Evolutionary conservation across 2,888 invertebrate genomes (phyloP).

Genomic region (Emmelina monodactyla): DNA sequence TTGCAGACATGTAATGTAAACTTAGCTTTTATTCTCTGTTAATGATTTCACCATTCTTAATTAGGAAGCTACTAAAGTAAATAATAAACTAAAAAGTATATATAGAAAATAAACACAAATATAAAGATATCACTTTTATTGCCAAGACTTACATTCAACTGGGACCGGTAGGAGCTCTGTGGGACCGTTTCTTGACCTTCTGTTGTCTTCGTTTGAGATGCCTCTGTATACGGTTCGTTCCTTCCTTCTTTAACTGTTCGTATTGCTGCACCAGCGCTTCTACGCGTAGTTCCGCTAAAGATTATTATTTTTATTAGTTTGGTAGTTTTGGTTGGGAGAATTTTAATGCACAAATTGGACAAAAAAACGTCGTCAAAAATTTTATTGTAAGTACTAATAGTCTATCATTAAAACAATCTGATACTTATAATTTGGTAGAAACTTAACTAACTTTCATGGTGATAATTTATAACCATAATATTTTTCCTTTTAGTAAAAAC

Average conservation of each 20-base stretch:
- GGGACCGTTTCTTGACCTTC: slow-evolving; percentile 67
- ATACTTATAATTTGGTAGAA: too few relatives aligned
- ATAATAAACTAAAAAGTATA: too few relatives aligned
- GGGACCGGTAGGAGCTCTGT: slow-evolving; percentile 33
- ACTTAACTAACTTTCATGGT: too few relatives aligned
- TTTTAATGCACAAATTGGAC: neutral
- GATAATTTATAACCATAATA: too few relatives aligned
- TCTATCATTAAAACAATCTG: too few relatives aligned
- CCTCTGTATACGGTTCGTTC: slow-evolving; percentile 77
- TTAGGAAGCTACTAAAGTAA: too few relatives aligned
- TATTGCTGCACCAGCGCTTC: slow-evolving; percentile 80
- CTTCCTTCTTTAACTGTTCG: slow-evolving; percentile 76
- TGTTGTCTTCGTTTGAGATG: slow-evolving; percentile 84
- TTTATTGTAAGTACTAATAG: too few relatives aligned
- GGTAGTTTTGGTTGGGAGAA: neutral
- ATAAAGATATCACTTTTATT: slow-evolving; percentile 3
- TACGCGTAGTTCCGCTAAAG: slow-evolving; percentile 80
- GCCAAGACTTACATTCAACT: slow-evolving; percentile 1
- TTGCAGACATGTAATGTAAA: too few relatives aligned
- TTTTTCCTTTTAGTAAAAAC: too few relatives aligned
- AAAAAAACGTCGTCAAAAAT: too few relatives aligned
- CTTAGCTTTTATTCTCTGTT: too few relatives aligned
- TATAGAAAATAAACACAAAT: slow-evolving; percentile 3
- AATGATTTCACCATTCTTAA: too few relatives aligned
- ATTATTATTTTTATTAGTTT: slow-evolving; percentile 2